phyloP scores from a whole-genome alignment of 2,797 vertebrate genomes.

The Babyrousa celebensis region DNA sequence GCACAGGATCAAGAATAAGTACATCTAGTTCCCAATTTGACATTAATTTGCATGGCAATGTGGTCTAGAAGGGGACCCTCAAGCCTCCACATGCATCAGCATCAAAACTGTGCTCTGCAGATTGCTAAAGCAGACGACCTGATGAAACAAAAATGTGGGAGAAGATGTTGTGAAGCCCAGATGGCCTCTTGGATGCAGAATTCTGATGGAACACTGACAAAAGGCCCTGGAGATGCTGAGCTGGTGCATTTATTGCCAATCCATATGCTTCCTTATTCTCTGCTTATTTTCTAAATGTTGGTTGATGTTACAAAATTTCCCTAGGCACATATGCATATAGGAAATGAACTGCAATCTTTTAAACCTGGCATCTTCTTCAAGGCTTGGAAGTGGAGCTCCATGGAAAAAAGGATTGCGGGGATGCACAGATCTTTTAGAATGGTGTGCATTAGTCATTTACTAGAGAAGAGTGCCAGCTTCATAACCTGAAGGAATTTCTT shows the following conservation, averaged over 20 bases:
- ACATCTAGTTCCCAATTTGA: not conserved
- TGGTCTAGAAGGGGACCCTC: not conserved
- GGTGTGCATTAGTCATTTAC: not conserved
- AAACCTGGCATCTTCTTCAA: slow-evolving; percentile 43
- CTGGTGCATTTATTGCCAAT: not conserved
- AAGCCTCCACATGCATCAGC: not conserved
- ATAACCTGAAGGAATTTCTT: not conserved
- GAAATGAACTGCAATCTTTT: slow-evolving; percentile 29
- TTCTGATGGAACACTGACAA: not conserved
- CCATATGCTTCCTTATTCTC: not conserved
- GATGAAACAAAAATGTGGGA: not conserved
- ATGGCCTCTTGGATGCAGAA: not conserved
- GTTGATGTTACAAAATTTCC: slow-evolving; percentile 35
- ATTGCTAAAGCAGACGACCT: not conserved
- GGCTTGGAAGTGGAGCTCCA: not conserved
- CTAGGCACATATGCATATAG: slow-evolving; percentile 1
- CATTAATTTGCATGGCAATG: not conserved
- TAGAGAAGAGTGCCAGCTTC: not conserved
- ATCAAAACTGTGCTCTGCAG: not conserved
- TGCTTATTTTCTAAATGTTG: slow-evolving; percentile 21
- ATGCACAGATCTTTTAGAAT: not conserved
- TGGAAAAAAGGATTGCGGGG: not conserved
- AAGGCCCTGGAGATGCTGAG: not conserved
- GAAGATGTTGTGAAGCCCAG: not conserved
- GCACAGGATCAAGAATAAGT: not conserved